A percentile compares a stretch with the other conserved stretches of the same genome.
Conservation (phyloP, 2,113 vertebrate genomes). For the Pelvicachromis taeniatus region DNA sequence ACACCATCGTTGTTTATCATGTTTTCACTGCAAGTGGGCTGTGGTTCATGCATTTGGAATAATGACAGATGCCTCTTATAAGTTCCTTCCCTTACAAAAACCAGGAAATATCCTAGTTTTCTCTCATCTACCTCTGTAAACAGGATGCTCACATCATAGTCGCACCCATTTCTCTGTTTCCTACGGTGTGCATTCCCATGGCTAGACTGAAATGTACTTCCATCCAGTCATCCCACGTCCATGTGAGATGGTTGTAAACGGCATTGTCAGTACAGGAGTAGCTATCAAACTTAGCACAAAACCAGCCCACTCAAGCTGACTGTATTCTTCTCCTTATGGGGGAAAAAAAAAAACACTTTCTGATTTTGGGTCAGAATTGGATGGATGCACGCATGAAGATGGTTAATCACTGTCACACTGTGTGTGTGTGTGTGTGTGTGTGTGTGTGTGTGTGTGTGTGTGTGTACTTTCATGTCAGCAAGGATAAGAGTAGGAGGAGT, state of each 20-base stretch:
- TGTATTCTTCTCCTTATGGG: constrained; percentile 17
- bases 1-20: constrained; percentile 26
- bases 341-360: neutral
- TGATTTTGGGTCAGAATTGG: constrained; percentile 21
- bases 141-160: constrained; percentile 57
- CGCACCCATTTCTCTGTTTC: constrained; percentile 42
- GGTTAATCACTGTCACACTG: constrained; percentile 42
- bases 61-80: neutral
- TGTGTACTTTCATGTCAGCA: neutral
- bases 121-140: constrained; percentile 32
- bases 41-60: constrained; percentile 9
- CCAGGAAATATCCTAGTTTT: neutral
- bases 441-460: neutral
- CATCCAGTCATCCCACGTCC: constrained; percentile 15
- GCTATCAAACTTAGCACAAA: constrained; percentile 15
- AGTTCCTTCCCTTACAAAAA: neutral
- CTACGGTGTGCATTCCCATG: constrained; percentile 35
- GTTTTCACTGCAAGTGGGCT: constrained; percentile 21
- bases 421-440: neutral
- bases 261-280: constrained; percentile 1
- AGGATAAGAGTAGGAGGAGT: neutral
- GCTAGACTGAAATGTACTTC: neutral
- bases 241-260: constrained; percentile 21
- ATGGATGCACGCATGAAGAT: constrained; percentile 37
- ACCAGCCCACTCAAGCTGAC: constrained; percentile 7